Percentiles rank a stretch among this genome's conserved stretches.
Conservation (phyloP, 2,113 vertebrate genomes). For the Dasyurus viverrinus region DNA sequence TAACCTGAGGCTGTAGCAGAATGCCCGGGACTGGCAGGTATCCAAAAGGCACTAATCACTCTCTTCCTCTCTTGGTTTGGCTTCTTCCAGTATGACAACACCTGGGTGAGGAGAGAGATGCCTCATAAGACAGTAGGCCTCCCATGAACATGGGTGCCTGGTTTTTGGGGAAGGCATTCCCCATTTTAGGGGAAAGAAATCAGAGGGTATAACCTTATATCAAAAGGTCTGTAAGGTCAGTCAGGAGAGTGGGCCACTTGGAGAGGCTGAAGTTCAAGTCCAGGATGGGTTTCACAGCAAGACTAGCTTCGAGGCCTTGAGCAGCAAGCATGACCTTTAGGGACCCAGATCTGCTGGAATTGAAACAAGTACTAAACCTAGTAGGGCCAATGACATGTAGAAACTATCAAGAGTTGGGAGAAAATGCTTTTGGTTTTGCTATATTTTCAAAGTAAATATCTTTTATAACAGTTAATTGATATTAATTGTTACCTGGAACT, state of each 20-base stretch:
- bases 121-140: neutral
- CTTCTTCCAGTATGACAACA: neutral
- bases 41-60: neutral
- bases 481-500: neutral
- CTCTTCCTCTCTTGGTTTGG: neutral
- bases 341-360: neutral
- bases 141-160: neutral
- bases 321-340: neutral
- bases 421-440: neutral
- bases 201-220: neutral
- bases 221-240: neutral
- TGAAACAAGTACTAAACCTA: neutral
- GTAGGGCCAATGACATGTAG: neutral
- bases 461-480: neutral
- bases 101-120: neutral
- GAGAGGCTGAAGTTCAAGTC: neutral
- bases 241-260: neutral
- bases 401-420: neutral
- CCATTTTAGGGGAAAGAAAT: neutral
- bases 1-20: neutral
- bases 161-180: too few relatives aligned
- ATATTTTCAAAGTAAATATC: neutral
- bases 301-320: neutral
- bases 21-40: neutral
- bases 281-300: neutral